Evolutionary conservation across 1,140 invertebrate species (phyloP), one percentile per base, ranked within the genome.

Genomic region (Panagrolaimus sp.): DNA sequence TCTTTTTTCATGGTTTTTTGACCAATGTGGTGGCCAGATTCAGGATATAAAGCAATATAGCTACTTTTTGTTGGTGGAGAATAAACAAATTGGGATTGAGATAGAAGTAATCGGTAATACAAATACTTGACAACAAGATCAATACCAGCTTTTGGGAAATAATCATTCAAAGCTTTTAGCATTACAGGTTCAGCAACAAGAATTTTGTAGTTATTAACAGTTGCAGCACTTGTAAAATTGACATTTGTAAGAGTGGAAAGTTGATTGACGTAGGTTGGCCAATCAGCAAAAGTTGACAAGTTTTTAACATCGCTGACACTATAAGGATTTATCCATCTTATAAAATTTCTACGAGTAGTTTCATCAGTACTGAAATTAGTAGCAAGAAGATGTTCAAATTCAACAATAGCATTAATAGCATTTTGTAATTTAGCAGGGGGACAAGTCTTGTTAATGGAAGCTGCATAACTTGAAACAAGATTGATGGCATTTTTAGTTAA

Each of bases 11-110:
- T 63, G 43, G 78, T 70, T 8, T 21, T 62, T 15, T 48, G 26
- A 21, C 70, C 69, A 6, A 63, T 66, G 2, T 71, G 70, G 63
- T 78, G 80, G 68, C 80, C 32, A 4, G 2, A 75, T n/a, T 80
- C 78, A 32, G 65, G n/a, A 32, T 63, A 46, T 62, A 80, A 80
- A 17, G 78, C 75, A 21, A 75, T 75, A 63, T 80, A 82, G 68
- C 82, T 82, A 47, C 82, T 70, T 8, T 82, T 62, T 10, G 77
- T 70, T 24, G 8, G 21, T 12, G 52, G 21, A 21, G 17, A 12
- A 17, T 58, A 26, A n/a, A 58, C 28, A 28, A 26, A 58, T 10
- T 21, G 10, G 4, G 10, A 26, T 58, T 58, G 52, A 58, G 52
- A 58, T 14, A 21, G 10, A 4, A 58, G 17, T 28, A 58, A 17